Base-by-base conservation (phyloP, 2,888 invertebrate genomes). In the Cryptocephalus primarius region DNA sequence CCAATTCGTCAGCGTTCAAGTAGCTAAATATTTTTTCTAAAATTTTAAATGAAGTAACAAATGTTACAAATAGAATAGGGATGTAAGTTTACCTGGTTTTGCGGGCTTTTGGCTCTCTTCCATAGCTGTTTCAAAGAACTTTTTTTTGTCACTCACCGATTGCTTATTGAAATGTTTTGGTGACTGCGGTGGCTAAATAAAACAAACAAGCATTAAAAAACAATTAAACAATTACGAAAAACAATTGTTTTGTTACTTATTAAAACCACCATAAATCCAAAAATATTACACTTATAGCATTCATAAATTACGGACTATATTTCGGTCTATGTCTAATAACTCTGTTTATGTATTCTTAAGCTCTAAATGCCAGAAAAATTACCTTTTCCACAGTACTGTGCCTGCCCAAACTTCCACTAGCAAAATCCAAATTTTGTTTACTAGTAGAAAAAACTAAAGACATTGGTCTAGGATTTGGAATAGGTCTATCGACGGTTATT, bases 71-170 rank as follows among this genome's bases (percentile, higher is more conserved):
- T 31, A 22, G 8, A 6, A 11, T 6, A 6, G 6, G 12, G 2
- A 22, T 12, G 1, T n/a, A 40, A 38, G 12, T 59, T 68, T 69
- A 88, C 89, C 88, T 77, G 87, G 80, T 73, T 88, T 90, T 59
- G 85, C 80, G 53, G 88, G 85, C 71, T 88, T 87, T 59, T 87
- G 83, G 69, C 87, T 87, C 69, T 91, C 89, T 73, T 92, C 89
- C 83, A 95, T 92, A 52, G 94, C 94, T 67, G 87, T 85, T 74
- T 96, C 95, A 71, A 96, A 96, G 73, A 93, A 90, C 67, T 85
- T 88, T 72, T 91, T 91, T 75, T 90, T 89, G 73, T 92, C 89
- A 70, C 88, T 90, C 65, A 95, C 92, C 51, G 86, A 84, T 68
- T 91, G 83, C 76, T 88, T 88, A n/a, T 36, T n/a, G 36, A 36